Evolutionary conservation across 2,113 vertebrate genomes (phyloP), one percentile per base, ranked within the genome.

Genomic region (Motacilla alba): DNA sequence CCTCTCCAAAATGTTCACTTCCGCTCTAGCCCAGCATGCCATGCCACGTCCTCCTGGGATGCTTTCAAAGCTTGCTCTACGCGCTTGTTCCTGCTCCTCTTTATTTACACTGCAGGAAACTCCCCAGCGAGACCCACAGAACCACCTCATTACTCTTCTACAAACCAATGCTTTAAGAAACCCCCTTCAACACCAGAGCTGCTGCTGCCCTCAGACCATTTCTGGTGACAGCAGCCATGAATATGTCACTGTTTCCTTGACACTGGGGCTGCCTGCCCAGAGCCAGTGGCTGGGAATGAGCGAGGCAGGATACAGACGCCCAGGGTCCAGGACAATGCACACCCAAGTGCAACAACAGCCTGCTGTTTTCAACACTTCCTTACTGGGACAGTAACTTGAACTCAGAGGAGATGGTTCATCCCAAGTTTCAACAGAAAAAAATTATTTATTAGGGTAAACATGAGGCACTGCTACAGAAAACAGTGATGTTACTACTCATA

Each of bases 291-390:
- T 83, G 64, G 3, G 7, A 37, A 27, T 4, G 58, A 37, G 68
- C 0, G 0, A 90, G 70, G 94, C 95, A 96, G 96, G 88, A 96
- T 88, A 92, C 50, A 76, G 75, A 64, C 3, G 4, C 72, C 64
- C 88, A 62, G 33, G 9, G 50, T 12, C 78, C 75, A 77, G 86
- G 80, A 94, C 68, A 81, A 86, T 2, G 68, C 76, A 83, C 31
- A 1, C 50, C 83, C 88, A 80, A 86, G 35, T 1, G 30, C 79
- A 93, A 95, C 90, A 92, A 96, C 58, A 90, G 90, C 37, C 72
- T 80, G 67, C 77, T 95, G 88, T 94, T 97, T 56, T 31, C 92
- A 66, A 76, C 46, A 43, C 72, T 95, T 95, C 95, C 95, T 94
- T 69, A 73, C 55, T 3, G 4, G 49, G 87, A 92, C 37, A 37